phyloP scores from a whole-genome alignment of 2,888 invertebrate species.

The Chymomyza caudatula region DNA sequence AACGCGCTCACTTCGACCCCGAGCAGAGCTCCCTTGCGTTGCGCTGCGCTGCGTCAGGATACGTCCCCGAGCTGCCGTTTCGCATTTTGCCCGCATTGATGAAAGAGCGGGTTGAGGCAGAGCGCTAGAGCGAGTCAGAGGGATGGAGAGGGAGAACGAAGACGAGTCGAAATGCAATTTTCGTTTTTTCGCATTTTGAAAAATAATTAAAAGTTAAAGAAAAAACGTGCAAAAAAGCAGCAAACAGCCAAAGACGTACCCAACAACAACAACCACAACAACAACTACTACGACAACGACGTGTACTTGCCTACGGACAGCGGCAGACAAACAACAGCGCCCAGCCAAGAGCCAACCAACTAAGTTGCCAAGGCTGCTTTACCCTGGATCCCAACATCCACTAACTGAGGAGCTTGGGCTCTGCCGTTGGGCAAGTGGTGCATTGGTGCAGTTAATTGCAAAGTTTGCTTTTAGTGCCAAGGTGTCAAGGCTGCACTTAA shows the following conservation, averaged over 20 bases:
- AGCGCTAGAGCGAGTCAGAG: neutral
- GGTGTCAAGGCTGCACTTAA: conserved; percentile 56
- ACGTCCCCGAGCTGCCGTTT: conserved; percentile 12
- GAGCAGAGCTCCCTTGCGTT: neutral
- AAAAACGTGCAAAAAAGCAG: conserved; percentile 33
- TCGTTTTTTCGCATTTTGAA: conserved; percentile 67
- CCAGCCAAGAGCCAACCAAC: neutral
- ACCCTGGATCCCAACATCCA: neutral
- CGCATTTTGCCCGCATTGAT: conserved; percentile 19
- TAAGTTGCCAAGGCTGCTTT: neutral
- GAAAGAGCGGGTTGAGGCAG: neutral
- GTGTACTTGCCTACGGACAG: conserved; percentile 21
- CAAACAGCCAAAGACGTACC: neutral
- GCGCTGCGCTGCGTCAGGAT: neutral
- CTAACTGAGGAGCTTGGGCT: neutral
- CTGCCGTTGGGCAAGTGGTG: conserved; percentile 48
- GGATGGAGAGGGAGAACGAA: neutral
- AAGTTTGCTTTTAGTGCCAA: conserved; percentile 43
- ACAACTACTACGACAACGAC: conserved; percentile 24
- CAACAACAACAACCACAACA: neutral
- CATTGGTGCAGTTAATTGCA: conserved; percentile 65
- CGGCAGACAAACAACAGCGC: neutral
- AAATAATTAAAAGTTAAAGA: conserved; percentile 69
- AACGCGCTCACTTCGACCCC: conserved; percentile 40
- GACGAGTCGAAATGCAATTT: conserved; percentile 65